Evolutionary conservation across 64 coral and sea anemone genomes (phyloP).

Genomic region (Montipora capricornis): DNA sequence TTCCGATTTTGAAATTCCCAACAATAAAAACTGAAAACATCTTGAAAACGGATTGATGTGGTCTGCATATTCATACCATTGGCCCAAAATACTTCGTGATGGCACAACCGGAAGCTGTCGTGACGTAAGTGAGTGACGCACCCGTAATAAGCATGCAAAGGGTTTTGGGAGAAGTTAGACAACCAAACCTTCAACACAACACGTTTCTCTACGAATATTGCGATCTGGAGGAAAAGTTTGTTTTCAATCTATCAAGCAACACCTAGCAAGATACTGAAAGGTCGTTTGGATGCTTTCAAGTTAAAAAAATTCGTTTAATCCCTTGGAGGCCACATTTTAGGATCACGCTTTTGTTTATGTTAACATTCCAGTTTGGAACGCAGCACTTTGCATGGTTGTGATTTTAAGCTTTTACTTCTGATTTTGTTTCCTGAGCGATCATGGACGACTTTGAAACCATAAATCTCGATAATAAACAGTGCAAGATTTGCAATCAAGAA

Average conservation of each 20-base stretch:
- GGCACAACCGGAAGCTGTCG: neutral
- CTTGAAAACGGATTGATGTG: too few species aligned
- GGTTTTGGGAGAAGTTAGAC: neutral
- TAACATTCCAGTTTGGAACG: neutral
- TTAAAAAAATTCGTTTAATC: too few species aligned
- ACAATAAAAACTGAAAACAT: too few species aligned
- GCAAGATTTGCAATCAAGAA: constrained; percentile 89
- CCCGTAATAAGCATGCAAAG: neutral
- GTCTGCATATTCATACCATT: too few species aligned
- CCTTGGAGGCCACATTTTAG: too few species aligned
- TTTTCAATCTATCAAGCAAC: too few species aligned
- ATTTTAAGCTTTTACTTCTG: neutral
- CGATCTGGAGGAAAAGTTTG: too few species aligned
- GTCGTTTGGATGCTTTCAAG: too few species aligned
- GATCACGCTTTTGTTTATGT: neutral
- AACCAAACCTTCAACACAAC: neutral
- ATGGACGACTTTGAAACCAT: constrained; percentile 87
- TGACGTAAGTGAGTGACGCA: neutral
- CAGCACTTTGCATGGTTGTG: too few species aligned
- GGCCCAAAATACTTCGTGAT: too few species aligned
- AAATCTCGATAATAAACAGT: constrained; percentile 74
- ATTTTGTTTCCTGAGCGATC: neutral
- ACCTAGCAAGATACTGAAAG: too few species aligned
- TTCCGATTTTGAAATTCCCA: too few species aligned
- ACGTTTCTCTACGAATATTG: neutral